These are phyloP conservation scores for Carassius gibelio DNA, from an alignment of 2,113 vertebrate species.

Conservation along the genomic window DNA sequence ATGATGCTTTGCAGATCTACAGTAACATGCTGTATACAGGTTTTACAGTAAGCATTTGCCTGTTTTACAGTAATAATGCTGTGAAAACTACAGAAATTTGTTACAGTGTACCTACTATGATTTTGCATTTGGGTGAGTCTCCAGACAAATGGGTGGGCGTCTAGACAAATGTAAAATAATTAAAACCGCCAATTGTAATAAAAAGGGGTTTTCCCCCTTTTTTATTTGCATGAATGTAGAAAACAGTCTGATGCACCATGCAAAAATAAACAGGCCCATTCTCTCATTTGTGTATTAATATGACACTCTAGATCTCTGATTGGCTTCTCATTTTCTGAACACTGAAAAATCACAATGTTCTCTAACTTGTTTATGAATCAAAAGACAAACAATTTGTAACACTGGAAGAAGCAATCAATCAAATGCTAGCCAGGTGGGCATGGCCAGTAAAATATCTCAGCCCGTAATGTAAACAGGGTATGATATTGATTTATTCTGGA, in stretches of 20 bases:
- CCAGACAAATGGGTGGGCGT: background rate
- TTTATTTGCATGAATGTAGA: slow-evolving; percentile 6
- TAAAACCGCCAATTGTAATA: background rate
- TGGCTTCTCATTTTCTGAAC: background rate
- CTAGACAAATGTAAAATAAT: slow-evolving; percentile 7
- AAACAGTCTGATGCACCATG: background rate
- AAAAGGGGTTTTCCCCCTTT: background rate
- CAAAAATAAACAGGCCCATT: background rate
- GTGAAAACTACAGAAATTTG: no score
- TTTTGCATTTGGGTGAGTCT: background rate
- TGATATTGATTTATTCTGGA: background rate
- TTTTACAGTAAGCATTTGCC: no score
- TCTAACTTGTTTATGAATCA: background rate
- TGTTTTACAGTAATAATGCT: no score
- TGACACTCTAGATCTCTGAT: background rate
- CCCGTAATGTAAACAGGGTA: background rate
- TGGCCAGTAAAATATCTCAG: background rate
- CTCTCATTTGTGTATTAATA: background rate
- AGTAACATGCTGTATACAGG: no score
- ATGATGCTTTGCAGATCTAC: no score
- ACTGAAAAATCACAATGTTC: background rate
- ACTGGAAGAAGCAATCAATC: background rate
- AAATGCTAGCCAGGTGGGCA: background rate
- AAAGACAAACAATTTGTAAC: background rate
- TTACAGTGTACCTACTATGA: background rate